These are phyloP conservation scores for Notospermus geniculatus DNA, from an alignment of 1,140 invertebrate species.

Conservation along the genomic window DNA sequence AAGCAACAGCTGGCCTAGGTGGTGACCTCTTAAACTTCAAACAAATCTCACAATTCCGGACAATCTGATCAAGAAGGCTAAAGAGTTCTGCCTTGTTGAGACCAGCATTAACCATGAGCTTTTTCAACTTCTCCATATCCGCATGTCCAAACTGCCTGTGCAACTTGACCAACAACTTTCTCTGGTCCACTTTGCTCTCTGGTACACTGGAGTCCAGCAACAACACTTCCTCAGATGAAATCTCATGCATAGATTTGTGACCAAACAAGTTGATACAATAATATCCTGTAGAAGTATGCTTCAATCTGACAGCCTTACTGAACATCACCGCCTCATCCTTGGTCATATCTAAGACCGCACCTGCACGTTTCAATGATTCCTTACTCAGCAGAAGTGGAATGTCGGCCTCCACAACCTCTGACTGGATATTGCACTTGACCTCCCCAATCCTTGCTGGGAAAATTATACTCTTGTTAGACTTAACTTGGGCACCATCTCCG, in stretches of 20 bases:
- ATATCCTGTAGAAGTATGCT: constrained; percentile 26
- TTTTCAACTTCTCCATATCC: constrained; percentile 13
- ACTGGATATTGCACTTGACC: constrained; percentile 21
- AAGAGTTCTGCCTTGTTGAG: neutral
- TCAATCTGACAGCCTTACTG: constrained; percentile 16
- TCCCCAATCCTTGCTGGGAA: constrained; percentile 24
- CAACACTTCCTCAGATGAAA: constrained; percentile 2
- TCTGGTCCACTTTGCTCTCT: constrained; percentile 15
- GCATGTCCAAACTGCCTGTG: constrained; percentile 29
- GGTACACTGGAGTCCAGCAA: constrained; percentile 1
- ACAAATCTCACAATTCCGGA: constrained; percentile 19
- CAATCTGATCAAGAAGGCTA: neutral
- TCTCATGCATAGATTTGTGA: neutral
- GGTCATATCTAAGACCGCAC: constrained; percentile 17
- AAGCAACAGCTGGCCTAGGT: too few relatives aligned
- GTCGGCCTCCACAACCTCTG: constrained; percentile 22
- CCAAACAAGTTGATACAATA: constrained; percentile 19
- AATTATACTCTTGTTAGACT: constrained; percentile 18
- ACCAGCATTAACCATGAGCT: constrained; percentile 18
- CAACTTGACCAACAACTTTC: constrained; percentile 15
- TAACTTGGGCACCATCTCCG: constrained; percentile 20
- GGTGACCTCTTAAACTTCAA: too few relatives aligned
- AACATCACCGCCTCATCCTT: constrained; percentile 23
- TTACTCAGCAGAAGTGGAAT: constrained; percentile 27
- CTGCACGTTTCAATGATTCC: constrained; percentile 17